Evolutionary conservation across 2,888 invertebrate species (phyloP).

Genomic region (Cremastinae sp.): DNA sequence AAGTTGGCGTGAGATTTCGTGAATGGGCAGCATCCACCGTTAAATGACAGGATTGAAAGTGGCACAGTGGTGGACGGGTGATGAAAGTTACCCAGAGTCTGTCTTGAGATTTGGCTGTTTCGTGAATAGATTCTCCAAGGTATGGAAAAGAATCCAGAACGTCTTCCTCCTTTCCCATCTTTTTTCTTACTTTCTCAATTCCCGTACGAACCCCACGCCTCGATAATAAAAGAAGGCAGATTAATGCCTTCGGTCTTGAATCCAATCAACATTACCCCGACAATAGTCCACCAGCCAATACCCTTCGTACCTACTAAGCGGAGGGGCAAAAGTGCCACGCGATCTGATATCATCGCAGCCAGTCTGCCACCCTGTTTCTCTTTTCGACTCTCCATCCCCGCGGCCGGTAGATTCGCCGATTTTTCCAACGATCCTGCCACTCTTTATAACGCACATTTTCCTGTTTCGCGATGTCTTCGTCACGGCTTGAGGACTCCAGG

Average conservation of each 20-base stretch:
- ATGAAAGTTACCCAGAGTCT: slow-evolving; percentile 18
- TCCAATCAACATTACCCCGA: slow-evolving; percentile 80
- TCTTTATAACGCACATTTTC: slow-evolving; percentile 40
- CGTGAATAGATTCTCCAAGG: slow-evolving; percentile 55
- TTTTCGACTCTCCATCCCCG: slow-evolving; percentile 60
- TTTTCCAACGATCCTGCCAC: slow-evolving; percentile 36
- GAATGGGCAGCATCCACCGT: slow-evolving; percentile 41
- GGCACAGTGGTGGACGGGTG: slow-evolving; percentile 34
- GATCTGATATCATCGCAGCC: slow-evolving; percentile 78
- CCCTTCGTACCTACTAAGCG: slow-evolving; percentile 66
- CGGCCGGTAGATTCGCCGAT: slow-evolving; percentile 36
- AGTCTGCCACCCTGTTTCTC: slow-evolving; percentile 65
- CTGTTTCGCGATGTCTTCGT: slow-evolving; percentile 60
- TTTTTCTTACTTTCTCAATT: slow-evolving; percentile 42
- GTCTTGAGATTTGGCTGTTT: slow-evolving; percentile 45
- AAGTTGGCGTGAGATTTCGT: slow-evolving; percentile 5
- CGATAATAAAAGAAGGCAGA: slow-evolving; percentile 80
- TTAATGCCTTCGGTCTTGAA: slow-evolving; percentile 80
- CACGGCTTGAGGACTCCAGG: slow-evolving; percentile 39
- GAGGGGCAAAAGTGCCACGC: slow-evolving; percentile 60
- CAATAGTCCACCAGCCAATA: slow-evolving; percentile 80
- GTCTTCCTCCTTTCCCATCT: slow-evolving; percentile 32
- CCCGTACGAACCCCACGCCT: slow-evolving; percentile 47
- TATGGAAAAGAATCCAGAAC: slow-evolving; percentile 49
- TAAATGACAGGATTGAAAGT: slow-evolving; percentile 59